phyloP scores from a whole-genome alignment of 1,140 invertebrate species.

The Cardiocondyla obscurior region DNA sequence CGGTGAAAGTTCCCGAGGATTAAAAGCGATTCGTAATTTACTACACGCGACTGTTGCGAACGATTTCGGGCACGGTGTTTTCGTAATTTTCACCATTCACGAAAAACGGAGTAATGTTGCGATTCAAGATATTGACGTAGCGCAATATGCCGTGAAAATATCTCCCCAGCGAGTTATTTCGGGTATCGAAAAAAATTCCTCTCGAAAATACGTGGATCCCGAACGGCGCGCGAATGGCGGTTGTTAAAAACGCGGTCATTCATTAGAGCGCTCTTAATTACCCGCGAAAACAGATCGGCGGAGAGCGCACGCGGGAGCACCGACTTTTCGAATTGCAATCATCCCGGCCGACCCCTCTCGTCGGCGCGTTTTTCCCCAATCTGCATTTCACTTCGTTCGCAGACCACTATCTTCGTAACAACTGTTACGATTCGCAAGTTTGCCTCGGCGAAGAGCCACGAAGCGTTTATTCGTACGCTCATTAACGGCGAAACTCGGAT shows the following conservation, averaged over 20 bases:
- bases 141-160: slow-evolving; percentile 1
- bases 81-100: too few relatives aligned
- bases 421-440: slow-evolving; percentile 75
- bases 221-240: background rate
- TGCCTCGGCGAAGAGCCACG: slow-evolving; percentile 57
- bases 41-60: background rate
- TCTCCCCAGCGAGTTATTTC: slow-evolving; percentile 2
- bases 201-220: background rate
- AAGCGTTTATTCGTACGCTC: slow-evolving; percentile 72
- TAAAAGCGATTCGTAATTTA: background rate
- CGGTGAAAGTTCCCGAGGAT: background rate
- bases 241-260: slow-evolving; percentile 34
- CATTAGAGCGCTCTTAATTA: slow-evolving; percentile 47
- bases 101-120: background rate
- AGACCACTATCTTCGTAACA: slow-evolving; percentile 73
- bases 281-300: slow-evolving; percentile 44
- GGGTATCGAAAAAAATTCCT: slow-evolving; percentile 18
- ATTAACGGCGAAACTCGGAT: slow-evolving; percentile 60
- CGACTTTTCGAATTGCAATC: slow-evolving; percentile 58
- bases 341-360: slow-evolving; percentile 1
- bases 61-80: too few relatives aligned
- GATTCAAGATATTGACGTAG: background rate
- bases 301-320: slow-evolving; percentile 1
- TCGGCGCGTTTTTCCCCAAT: slow-evolving; percentile 62
- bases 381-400: slow-evolving; percentile 55